Conservation (phyloP, 2,888 invertebrate genomes). For the Dasypolia templi region DNA sequence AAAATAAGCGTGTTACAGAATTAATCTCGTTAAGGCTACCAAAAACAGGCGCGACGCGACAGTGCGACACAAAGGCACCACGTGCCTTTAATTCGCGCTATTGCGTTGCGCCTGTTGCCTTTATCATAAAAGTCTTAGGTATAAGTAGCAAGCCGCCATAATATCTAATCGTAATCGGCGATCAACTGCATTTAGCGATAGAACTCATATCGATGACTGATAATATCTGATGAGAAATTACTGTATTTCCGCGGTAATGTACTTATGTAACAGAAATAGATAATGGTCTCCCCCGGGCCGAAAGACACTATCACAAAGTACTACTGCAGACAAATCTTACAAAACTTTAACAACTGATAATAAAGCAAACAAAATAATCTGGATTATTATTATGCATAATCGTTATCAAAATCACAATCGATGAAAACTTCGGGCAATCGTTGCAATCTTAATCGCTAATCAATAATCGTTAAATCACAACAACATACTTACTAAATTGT, state of each 20-base stretch:
- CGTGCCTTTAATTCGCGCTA: too few relatives aligned
- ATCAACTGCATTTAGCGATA: background rate
- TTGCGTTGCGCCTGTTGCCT: too few relatives aligned
- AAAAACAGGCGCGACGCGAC: too few relatives aligned
- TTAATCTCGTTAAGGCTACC: too few relatives aligned
- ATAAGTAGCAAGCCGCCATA: background rate
- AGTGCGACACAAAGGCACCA: too few relatives aligned
- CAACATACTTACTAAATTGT: background rate
- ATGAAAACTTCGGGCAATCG: background rate
- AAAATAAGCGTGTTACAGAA: background rate
- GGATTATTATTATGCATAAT: background rate
- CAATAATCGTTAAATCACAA: slow-evolving; percentile 6
- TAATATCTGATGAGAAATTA: slow-evolving; percentile 1
- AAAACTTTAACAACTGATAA: background rate
- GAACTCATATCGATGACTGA: slow-evolving; percentile 2
- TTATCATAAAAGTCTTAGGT: too few relatives aligned
- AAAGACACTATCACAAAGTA: background rate
- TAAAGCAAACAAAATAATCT: slow-evolving; percentile 13
- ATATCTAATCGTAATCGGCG: background rate
- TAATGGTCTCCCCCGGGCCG: background rate
- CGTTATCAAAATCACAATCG: slow-evolving; percentile 13
- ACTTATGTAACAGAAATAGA: background rate
- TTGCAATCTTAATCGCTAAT: slow-evolving; percentile 10
- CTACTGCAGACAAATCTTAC: background rate
- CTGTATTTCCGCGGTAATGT: background rate